Evolutionary conservation across 2,888 invertebrate genomes (phyloP).

Genomic region (Hoplodrina blanda): DNA sequence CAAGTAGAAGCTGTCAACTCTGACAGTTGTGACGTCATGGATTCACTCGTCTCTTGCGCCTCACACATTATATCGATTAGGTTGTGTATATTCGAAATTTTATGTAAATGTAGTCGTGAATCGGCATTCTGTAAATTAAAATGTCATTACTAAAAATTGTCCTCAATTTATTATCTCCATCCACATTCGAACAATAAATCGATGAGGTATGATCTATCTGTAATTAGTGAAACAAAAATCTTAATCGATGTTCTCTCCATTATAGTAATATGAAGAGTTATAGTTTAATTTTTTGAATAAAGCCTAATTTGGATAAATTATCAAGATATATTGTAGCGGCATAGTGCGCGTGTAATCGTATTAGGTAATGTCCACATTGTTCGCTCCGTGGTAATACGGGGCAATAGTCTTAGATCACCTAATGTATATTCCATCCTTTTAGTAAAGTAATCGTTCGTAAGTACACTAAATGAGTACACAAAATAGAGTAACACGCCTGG

Average conservation of each 20-base stretch:
- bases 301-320: slow-evolving; percentile 74
- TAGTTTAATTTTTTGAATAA: slow-evolving; percentile 66
- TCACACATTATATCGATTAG: slow-evolving; percentile 77
- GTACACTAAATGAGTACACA: slow-evolving; percentile 88
- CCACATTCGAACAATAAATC: slow-evolving; percentile 88
- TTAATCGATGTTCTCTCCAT: slow-evolving; percentile 64
- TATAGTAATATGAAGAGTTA: slow-evolving; percentile 59
- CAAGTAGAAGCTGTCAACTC: slow-evolving; percentile 48
- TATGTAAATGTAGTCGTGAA: slow-evolving; percentile 79
- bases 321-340: slow-evolving; percentile 78
- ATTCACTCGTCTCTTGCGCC: slow-evolving; percentile 76
- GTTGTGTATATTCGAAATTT: slow-evolving; percentile 80
- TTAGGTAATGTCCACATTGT: slow-evolving; percentile 78
- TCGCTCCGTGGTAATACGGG: slow-evolving; percentile 72
- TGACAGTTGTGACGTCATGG: slow-evolving; percentile 54
- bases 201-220: slow-evolving; percentile 71
- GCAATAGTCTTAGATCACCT: slow-evolving; percentile 85
- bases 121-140: slow-evolving; percentile 79
- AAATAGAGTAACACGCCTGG: slow-evolving; percentile 81
- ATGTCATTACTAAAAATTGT: slow-evolving; percentile 76
- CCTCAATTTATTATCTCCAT: slow-evolving; percentile 88
- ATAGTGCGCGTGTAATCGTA: slow-evolving; percentile 78
- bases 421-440: slow-evolving; percentile 91
- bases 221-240: slow-evolving; percentile 70
- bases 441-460: slow-evolving; percentile 84